Percentiles rank a stretch among this genome's conserved stretches.
Conservation (phyloP, 2,113 vertebrate species). For the Gracilinanus agilis region DNA sequence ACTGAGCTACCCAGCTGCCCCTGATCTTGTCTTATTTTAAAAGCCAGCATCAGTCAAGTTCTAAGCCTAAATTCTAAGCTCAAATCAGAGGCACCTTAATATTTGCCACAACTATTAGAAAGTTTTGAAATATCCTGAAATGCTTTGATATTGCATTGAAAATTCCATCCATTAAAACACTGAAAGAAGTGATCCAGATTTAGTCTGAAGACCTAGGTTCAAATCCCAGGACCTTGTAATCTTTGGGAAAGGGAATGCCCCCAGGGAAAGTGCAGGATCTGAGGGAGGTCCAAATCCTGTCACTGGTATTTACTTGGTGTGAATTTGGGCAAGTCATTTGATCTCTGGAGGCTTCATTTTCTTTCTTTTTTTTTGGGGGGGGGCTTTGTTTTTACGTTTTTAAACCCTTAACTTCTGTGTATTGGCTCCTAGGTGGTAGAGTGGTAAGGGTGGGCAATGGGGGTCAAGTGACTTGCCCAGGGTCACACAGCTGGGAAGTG, state of each 20-base stretch:
- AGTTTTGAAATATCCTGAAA: background rate
- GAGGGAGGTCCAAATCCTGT: background rate
- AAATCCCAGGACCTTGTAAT: background rate
- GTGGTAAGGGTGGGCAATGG: too few relatives aligned
- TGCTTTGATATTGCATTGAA: background rate
- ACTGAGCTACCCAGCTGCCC: too few relatives aligned
- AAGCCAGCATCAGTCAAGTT: background rate
- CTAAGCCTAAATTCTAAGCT: background rate
- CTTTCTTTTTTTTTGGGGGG: too few relatives aligned
- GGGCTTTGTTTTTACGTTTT: too few relatives aligned
- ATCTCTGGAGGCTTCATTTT: background rate
- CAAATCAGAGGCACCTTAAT: background rate
- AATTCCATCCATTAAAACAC: background rate
- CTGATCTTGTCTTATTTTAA: too few relatives aligned
- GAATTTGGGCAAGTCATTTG: background rate
- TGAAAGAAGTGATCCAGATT: background rate
- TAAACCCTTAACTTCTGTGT: too few relatives aligned
- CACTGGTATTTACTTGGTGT: background rate
- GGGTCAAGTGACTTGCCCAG: too few relatives aligned
- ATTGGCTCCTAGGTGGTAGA: too few relatives aligned
- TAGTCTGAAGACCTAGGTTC: background rate
- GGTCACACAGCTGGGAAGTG: too few relatives aligned
- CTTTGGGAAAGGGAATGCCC: too few relatives aligned
- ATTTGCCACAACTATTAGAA: background rate
- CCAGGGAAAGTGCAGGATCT: background rate